Evolutionary conservation across 2,113 vertebrate genomes (phyloP).

Genomic region (Alligator sinensis): DNA sequence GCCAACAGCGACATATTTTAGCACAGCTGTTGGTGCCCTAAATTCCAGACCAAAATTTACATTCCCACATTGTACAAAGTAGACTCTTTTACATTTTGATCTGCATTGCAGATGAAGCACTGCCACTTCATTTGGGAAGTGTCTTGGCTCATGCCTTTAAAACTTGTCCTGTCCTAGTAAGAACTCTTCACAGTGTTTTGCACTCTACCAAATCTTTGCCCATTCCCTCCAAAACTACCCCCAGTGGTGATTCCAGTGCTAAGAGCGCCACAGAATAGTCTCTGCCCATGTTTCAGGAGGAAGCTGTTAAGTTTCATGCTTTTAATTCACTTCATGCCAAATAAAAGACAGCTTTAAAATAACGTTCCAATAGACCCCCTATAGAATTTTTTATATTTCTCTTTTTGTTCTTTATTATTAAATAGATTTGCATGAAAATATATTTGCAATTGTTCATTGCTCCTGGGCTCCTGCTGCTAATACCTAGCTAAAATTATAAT

Average conservation of each 20-base stretch:
- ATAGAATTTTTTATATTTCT: background rate
- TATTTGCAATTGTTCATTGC: background rate
- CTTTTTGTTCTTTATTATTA: background rate
- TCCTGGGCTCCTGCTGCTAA: background rate
- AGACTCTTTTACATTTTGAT: conserved; percentile 33
- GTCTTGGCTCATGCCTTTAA: background rate
- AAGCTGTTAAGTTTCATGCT: background rate
- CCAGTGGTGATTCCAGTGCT: background rate
- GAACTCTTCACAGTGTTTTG: background rate
- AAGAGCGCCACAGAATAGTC: background rate
- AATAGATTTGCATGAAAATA: background rate
- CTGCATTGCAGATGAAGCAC: background rate
- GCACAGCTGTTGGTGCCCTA: conserved; percentile 33
- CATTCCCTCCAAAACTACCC: background rate
- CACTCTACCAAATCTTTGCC: no score
- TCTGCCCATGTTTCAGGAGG: background rate
- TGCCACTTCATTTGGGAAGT: background rate
- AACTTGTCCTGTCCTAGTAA: conserved; percentile 12
- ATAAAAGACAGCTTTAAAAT: background rate
- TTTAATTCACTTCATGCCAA: background rate
- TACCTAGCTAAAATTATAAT: background rate
- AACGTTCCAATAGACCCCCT: background rate
- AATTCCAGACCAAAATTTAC: conserved; percentile 37
- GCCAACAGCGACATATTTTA: background rate
- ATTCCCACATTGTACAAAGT: conserved; percentile 29